Evolutionary conservation across 2,113 vertebrate genomes (phyloP), one percentile per base, ranked within the genome.

Genomic region (Dicaeum eximium): DNA sequence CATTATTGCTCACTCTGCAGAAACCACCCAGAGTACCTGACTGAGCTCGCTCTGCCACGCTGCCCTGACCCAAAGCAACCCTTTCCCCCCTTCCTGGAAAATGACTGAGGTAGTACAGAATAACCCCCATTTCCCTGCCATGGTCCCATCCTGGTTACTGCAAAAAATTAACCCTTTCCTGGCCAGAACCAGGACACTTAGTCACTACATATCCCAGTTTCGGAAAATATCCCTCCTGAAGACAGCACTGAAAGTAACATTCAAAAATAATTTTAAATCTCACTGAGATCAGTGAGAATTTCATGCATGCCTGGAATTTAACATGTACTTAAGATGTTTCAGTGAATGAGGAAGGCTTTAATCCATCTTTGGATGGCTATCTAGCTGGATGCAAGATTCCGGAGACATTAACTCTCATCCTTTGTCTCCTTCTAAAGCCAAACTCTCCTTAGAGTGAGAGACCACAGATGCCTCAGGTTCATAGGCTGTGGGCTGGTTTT

Each of bases 21-120:
- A 64, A 64, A 35, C 11, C 30, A 13, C 7, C 0, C 0, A 20
- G 10, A 20, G 12, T 38, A 23, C 19, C 19, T 1, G 7, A 40
- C 23, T 0, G n/a, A n/a, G 1, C 30, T 56, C 1, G 1, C 42
- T 71, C 57, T 30, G 12, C n/a, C 21, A 8, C 0, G 0, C 11
- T 56, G 37, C 14, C 25, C 56, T n/a, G 30, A 47, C 7, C 24
- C 30, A 61, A 24, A 54, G 13, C 0, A 0, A 48, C 30, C 7
- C 25, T 30, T 79, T 54, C 2, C 7, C 6, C 9, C 0, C 7
- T 33, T 48, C 7, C 35, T 35, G 35, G 48, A 71, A 79, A 71
- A 54, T 30, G 5, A 62, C 5, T n/a, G 56, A 47, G 13, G 13
- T 14, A 28, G 24, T 24, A 54, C 1, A 17, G 24, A 40, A 35